A percentile compares a stretch with the other conserved stretches of the same genome.
Evolutionary conservation across 2,113 vertebrate genomes (phyloP).

Genomic region (Mustelus asterias): DNA sequence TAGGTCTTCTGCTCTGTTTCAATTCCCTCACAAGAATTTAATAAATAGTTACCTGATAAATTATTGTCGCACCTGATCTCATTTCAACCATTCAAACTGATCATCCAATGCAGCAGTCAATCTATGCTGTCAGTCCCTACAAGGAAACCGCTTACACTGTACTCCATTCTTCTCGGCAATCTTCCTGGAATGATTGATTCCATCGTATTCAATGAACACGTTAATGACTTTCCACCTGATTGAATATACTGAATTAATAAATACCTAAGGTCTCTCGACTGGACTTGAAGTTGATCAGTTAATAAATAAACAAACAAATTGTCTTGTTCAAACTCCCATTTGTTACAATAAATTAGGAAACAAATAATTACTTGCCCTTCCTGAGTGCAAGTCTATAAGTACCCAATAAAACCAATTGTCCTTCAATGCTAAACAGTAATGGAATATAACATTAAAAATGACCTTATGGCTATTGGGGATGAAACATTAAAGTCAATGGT

Average conservation of each 20-base stretch:
- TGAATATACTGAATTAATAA: background rate
- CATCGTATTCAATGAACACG: background rate
- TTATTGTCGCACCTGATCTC: background rate
- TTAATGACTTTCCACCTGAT: background rate
- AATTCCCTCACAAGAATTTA: background rate
- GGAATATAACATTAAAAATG: background rate
- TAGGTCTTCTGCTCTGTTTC: background rate
- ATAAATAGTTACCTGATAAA: background rate
- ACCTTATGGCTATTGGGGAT: background rate
- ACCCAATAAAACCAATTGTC: background rate
- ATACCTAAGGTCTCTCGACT: background rate
- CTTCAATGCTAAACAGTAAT: background rate
- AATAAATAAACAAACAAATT: background rate
- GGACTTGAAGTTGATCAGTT: background rate
- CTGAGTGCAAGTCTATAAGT: background rate
- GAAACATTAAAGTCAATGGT: background rate
- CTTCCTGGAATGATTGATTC: background rate
- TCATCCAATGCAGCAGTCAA: background rate
- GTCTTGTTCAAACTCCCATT: background rate
- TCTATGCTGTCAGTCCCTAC: background rate
- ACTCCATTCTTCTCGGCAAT: background rate
- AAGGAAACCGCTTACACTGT: background rate
- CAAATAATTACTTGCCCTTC: background rate
- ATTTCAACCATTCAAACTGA: background rate
- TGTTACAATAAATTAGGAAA: conserved; percentile 13